Base-by-base conservation (phyloP, 2,888 invertebrate species). In the Pterostichus madidus region DNA sequence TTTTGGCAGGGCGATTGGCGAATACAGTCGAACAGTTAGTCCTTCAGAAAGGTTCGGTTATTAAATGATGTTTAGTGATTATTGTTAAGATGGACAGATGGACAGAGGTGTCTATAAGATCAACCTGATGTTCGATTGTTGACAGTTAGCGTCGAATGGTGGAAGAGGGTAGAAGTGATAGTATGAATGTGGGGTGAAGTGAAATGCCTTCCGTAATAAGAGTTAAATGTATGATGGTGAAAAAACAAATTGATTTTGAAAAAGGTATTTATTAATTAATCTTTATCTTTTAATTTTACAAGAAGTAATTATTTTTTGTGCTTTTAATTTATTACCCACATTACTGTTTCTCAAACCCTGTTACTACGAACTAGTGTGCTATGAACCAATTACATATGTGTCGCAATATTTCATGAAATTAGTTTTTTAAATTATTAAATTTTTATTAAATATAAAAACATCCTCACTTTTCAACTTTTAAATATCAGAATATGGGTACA, bases 21-120 rank as follows among this genome's bases (percentile, higher is more conserved):
- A 77, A 56, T 64, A 32, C 68, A 82, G 46, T 52, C 61, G 64
- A n/a, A 17, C 83, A 77, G 24, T 15, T 35, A 24, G 61, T 4
- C 24, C 5, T 6, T 61, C 35, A 64, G 61, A 44, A n/a, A 44
- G 13, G 31, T 77, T 64, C 64, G 15, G 77, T 83, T 77, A 83
- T 61, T 11, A 68, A 53, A n/a, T 75, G 35, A 24, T 10, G 52
- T 5, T 61, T 39, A n/a, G 7, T 17, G 59, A 52, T n/a, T 24
- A 81, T 8, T 39, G 56, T 59, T 75, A 61, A 11, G n/a, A 13
- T 81, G 75, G 59, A 15, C 24, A 17, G 10, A n/a, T 80, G 71
- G 68, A 56, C 24, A 15, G 53, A 53, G 73, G 61, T 71, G 53
- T 71, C 68, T 80, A 80, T 80, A 80, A 80, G 80, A 80, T 80